Evolutionary conservation across 2,113 vertebrate species (phyloP), one percentile per base, ranked within the genome.

Genomic region (Sinosuthora webbiana): DNA sequence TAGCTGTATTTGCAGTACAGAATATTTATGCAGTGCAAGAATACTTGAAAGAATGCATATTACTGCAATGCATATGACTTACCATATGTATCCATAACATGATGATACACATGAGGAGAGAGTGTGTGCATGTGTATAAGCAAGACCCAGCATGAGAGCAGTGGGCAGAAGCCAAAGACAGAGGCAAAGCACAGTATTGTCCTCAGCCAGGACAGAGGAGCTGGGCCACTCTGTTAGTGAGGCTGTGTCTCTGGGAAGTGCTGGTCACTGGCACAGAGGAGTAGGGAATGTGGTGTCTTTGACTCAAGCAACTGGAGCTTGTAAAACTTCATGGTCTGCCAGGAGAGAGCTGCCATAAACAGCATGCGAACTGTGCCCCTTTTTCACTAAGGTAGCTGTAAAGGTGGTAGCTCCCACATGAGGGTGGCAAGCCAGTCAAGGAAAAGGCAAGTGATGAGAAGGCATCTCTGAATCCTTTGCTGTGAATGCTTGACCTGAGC

Each of bases 21-120:
- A 88, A 53, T 93, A 94, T 92, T 87, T 91, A 82, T 69, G 49
- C 69, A 42, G 12, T 84, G 15, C 49, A 91, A 67, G 87, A 92
- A 49, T 77, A 90, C 30, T 80, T 14, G 2, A 62, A 65, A 60
- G 82, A 81, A 68, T 68, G 39, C 8, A 13, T 64, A 56, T 82
- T 64, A 71, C 80, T 83, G 49, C 74, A 57, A 87, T 77, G 47
- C 14, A 24, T 83, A 41, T 89, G 65, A 62, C n/a, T 93, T 87
- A 49, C 25, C 35, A 17, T 42, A 33, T 49, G 55, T 71, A 55
- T 55, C n/a, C 7, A 10, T 73, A 89, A 53, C 16, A n/a, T 55
- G 37, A 52, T 25, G 35, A 37, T 6, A 44, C 56, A 35, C 18
- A 15, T 17, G 55, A 7, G 10, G n/a, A 57, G 28, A 44, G 21